Base-by-base conservation (phyloP, 2,888 invertebrate genomes). In the Apamea monoglypha region DNA sequence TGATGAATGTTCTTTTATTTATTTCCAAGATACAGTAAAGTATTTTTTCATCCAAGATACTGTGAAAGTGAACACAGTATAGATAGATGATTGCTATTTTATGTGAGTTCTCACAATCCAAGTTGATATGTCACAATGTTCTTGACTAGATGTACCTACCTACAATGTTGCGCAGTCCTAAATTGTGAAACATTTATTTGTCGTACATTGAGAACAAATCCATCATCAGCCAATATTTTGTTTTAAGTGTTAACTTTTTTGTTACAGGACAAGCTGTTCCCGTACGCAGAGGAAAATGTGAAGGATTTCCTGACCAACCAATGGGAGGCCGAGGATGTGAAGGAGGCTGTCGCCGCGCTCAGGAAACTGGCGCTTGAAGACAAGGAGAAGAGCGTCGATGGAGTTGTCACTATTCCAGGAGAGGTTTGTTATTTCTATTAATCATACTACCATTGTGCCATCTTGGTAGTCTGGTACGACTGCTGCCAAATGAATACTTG, bases 261-360 rank as follows among this genome's bases (percentile, higher is more conserved):
- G 91, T 95, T 94, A 66, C 94, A 98, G 98, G 98, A 98, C 83
- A 97, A 97, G 36, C 96, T 98, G 63, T 98, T 98, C 91, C 98
- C 98, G 0, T 99, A 98, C 92, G 98, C 98, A 0, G 97, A 97
- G 88, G 97, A 98, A 83, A 98, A 99, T 92, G 97, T 98, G 44
- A 97, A 98, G 90, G 95, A 97, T 75, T 99, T 98, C 93, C 93
- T 99, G 74, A 97, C 97, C 80, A 96, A 96, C 47, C 97, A 98
- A 88, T 99, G 98, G 98, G 97, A 98, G 66, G 96, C 95, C 0
- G 97, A 97, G 2, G 97, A 97, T 73, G 98, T 98, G 56, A 97
- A 98, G 93, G 96, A 96, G 78, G 98, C 98, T 67, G 97, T 99
- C 7, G 94, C 96, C 36, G 97, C 97, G 56, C 95, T 99, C 50